These are phyloP conservation scores for Muscidifurax raptorellus DNA, from an alignment of 1,140 invertebrate genomes.

Conservation along the genomic window DNA sequence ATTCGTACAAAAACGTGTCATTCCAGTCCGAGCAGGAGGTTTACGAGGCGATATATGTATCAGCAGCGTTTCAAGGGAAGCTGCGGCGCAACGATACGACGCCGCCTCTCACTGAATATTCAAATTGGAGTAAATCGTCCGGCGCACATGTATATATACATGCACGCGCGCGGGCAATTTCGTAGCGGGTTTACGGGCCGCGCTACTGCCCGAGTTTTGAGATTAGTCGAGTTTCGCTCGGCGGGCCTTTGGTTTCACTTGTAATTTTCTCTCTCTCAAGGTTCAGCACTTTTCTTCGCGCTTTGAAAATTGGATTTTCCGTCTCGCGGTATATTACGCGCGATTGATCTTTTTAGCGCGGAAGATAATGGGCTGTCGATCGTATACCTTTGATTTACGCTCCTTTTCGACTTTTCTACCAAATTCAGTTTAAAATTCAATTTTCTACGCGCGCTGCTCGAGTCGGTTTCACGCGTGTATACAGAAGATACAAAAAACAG, in stretches of 20 bases:
- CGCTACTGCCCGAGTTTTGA: slow-evolving; percentile 31
- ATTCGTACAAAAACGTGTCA: neutral
- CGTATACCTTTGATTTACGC: slow-evolving; percentile 1
- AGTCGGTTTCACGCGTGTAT: neutral
- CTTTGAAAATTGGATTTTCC: slow-evolving; percentile 2
- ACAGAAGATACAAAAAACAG: neutral
- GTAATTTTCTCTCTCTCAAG: slow-evolving; percentile 4
- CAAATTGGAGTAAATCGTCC: too few relatives aligned
- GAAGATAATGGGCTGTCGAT: neutral
- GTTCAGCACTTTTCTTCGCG: neutral
- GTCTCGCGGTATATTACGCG: neutral
- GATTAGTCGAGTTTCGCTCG: neutral
- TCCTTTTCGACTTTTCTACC: neutral
- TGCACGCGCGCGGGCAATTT: neutral
- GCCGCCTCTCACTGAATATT: neutral
- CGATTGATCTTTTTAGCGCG: neutral
- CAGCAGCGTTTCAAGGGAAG: neutral
- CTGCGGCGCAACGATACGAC: neutral
- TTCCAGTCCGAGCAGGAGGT: neutral
- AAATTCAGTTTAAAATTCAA: neutral
- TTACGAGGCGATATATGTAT: neutral
- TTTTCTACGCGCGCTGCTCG: too few relatives aligned
- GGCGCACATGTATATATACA: slow-evolving; percentile 4
- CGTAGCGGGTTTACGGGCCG: neutral
- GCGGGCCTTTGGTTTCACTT: neutral